These are phyloP conservation scores for Capitella teleta DNA, from an alignment of 1,140 invertebrate species.

Conservation along the genomic window DNA sequence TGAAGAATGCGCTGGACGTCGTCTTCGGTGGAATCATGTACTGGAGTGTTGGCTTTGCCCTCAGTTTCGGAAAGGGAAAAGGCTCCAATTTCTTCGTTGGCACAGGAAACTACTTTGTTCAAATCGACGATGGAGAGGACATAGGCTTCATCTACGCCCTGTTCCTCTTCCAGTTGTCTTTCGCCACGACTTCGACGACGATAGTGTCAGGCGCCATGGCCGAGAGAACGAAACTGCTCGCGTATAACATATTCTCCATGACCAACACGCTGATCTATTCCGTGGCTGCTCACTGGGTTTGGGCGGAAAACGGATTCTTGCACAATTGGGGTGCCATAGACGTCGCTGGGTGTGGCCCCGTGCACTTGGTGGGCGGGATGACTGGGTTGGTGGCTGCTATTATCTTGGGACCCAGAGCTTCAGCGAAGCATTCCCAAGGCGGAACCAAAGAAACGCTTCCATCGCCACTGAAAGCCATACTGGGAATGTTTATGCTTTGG, in stretches of 20 bases:
- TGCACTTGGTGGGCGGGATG: neutral
- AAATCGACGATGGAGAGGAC: conserved; percentile 19
- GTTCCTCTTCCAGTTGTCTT: conserved; percentile 33
- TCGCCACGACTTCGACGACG: conserved; percentile 25
- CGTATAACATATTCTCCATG: conserved; percentile 17
- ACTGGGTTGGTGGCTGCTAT: neutral
- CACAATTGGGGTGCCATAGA: conserved; percentile 18
- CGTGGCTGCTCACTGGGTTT: conserved; percentile 22
- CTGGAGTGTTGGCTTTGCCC: conserved; percentile 3
- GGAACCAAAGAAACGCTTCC: neutral
- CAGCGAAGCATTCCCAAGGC: neutral
- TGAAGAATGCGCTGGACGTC: conserved; percentile 7
- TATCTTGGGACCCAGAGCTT: neutral
- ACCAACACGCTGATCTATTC: conserved; percentile 18
- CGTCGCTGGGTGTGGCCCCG: conserved; percentile 44
- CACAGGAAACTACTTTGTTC: conserved; percentile 39
- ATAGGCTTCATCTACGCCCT: neutral
- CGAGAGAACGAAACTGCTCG: conserved; percentile 19
- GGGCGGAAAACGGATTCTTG: conserved; percentile 17
- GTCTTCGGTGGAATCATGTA: conserved; percentile 5
- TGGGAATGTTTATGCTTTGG: neutral
- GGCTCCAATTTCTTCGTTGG: conserved; percentile 58
- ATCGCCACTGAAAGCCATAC: neutral
- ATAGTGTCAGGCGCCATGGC: conserved; percentile 30
- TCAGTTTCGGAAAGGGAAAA: conserved; percentile 12